Percentiles rank a stretch among this genome's conserved stretches.
These are phyloP conservation scores for Chrysaora quinquecirrha DNA, from an alignment of 30 jellyfish, hydroid and myxozoan species.

Conservation along the genomic window DNA sequence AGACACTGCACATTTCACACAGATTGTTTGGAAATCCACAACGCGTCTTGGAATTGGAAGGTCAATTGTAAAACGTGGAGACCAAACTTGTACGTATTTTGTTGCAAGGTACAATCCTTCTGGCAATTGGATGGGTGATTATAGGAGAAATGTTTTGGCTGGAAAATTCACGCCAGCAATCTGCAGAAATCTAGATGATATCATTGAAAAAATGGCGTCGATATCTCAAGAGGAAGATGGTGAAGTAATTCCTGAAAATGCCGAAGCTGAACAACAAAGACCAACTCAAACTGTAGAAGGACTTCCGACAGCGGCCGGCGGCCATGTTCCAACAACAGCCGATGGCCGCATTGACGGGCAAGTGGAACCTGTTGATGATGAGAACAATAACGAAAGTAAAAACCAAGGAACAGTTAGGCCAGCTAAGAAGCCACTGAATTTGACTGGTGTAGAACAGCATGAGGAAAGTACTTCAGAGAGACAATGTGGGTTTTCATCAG, in stretches of 20 bases:
- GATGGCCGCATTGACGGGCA: background rate
- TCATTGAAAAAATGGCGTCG: conserved; percentile 7
- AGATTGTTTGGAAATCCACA: conserved; percentile 78
- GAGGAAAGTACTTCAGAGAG: no score
- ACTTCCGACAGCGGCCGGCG: no score
- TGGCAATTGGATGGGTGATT: conserved; percentile 81
- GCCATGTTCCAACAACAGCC: no score
- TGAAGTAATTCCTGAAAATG: background rate
- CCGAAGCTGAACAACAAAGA: background rate
- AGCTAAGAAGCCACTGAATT: background rate
- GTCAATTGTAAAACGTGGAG: conserved; percentile 62
- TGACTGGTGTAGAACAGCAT: no score
- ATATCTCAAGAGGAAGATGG: background rate
- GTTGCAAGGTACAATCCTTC: conserved; percentile 85
- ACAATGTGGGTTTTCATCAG: background rate
- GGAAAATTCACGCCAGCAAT: conserved; percentile 47
- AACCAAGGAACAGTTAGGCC: background rate
- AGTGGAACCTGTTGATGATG: conserved; percentile 21
- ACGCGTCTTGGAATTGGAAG: conserved; percentile 80
- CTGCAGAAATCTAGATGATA: conserved; percentile 43
- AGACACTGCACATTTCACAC: conserved; percentile 87
- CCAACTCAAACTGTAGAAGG: background rate
- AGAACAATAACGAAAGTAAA: background rate
- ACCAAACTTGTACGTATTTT: conserved; percentile 62
- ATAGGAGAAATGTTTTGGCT: conserved; percentile 53